Evolutionary conservation across 2,888 invertebrate species (phyloP).

Genomic region (Tetanocera ferruginea): DNA sequence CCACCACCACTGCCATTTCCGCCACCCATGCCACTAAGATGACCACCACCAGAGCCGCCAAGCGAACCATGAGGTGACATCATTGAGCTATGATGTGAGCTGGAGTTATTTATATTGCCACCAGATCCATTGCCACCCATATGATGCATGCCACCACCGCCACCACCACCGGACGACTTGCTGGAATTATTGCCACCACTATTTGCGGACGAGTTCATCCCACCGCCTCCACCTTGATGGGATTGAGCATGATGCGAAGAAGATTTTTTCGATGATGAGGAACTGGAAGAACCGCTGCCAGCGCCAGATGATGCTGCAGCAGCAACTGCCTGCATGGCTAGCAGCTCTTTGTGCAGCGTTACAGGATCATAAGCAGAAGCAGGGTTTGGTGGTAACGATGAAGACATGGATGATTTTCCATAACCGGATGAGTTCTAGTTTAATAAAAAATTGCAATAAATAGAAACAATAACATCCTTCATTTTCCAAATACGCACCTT

Average conservation of each 20-base stretch:
- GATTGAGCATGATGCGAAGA: constrained; percentile 51
- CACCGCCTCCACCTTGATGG: constrained; percentile 44
- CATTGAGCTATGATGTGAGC: constrained; percentile 49
- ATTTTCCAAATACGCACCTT: constrained; percentile 3
- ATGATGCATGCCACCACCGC: constrained; percentile 45
- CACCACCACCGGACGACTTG: constrained; percentile 15
- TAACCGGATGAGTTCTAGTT: constrained; percentile 62
- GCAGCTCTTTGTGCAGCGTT: constrained; percentile 68
- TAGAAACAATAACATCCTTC: not conserved
- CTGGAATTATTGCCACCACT: constrained; percentile 31
- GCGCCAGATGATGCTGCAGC: constrained; percentile 64
- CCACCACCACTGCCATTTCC: constrained; percentile 48
- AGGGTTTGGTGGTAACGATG: constrained; percentile 60
- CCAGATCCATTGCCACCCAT: constrained; percentile 41
- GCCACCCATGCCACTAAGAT: constrained; percentile 41
- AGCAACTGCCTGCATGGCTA: constrained; percentile 70
- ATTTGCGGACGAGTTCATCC: constrained; percentile 36
- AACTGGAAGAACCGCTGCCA: constrained; percentile 47
- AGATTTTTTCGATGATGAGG: constrained; percentile 55
- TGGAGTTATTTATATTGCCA: constrained; percentile 42
- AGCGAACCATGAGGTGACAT: constrained; percentile 62
- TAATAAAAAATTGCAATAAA: constrained; percentile 4
- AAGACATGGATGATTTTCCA: constrained; percentile 64
- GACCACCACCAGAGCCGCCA: constrained; percentile 25
- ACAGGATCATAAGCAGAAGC: constrained; percentile 69